These are phyloP conservation scores for Picathartes gymnocephalus DNA, from an alignment of 2,113 vertebrate genomes.

Conservation along the genomic window DNA sequence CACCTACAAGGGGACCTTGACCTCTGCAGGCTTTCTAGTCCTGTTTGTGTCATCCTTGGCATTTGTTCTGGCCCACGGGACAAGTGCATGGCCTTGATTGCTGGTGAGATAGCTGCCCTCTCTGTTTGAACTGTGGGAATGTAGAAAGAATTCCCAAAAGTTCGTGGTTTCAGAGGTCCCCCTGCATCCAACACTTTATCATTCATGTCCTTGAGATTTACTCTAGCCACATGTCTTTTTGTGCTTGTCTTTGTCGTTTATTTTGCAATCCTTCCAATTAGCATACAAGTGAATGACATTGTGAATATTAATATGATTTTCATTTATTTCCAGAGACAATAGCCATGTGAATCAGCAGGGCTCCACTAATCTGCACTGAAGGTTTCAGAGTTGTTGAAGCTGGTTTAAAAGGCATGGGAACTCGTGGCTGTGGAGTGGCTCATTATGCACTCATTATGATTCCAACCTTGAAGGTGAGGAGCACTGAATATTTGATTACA, in stretches of 20 bases:
- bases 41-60: neutral
- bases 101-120: neutral
- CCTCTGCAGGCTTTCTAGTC: neutral
- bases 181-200: neutral
- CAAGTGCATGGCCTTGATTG: neutral
- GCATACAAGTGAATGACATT: neutral
- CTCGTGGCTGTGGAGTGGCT: neutral
- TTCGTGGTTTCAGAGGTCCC: neutral
- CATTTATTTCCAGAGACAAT: conserved; percentile 26
- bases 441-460: conserved; percentile 1
- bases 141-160: neutral
- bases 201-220: neutral
- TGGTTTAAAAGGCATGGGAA: neutral
- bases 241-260: neutral
- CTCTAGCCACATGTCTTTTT: neutral
- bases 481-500: neutral
- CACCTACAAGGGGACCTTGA: neutral
- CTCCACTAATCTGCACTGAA: neutral
- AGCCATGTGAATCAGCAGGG: conserved; percentile 9
- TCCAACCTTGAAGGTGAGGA: neutral
- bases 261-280: neutral
- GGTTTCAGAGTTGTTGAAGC: neutral
- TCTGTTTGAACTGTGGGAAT: neutral
- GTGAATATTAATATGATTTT: conserved; percentile 41
- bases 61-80: rapidly evolving